phyloP scores from a whole-genome alignment of 1,140 invertebrate genomes.

The Odontomachus brunneus region DNA sequence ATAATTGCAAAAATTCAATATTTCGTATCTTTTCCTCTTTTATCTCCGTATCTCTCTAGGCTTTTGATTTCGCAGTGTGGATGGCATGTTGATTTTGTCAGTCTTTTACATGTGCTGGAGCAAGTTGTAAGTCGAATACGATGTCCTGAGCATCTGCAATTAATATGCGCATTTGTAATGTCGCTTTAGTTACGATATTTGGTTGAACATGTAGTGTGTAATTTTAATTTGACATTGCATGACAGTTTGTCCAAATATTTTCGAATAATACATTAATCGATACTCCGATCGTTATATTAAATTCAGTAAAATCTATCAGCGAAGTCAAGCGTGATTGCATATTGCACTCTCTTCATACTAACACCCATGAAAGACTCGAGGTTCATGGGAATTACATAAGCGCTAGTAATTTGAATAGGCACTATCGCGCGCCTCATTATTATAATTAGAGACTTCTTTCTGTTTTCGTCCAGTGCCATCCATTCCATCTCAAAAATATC shows the following conservation, averaged over 20 bases:
- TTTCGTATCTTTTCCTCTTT: background rate
- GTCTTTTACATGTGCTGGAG: constrained; percentile 33
- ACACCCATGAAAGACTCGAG: constrained; percentile 55
- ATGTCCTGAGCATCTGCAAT: constrained; percentile 64
- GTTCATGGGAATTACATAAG: constrained; percentile 44
- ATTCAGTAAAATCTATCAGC: background rate
- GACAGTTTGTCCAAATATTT: background rate
- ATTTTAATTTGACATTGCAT: too few species aligned
- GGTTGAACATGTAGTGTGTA: background rate
- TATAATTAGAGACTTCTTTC: constrained; percentile 38
- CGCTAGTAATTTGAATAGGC: constrained; percentile 61
- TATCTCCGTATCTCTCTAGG: too few species aligned
- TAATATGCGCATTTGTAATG: background rate
- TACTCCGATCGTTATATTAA: background rate
- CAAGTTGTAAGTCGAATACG: constrained; percentile 62
- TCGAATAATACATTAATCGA: background rate
- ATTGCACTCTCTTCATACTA: background rate
- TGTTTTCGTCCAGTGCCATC: background rate
- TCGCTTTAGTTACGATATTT: background rate
- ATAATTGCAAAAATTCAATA: background rate
- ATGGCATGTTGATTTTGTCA: background rate
- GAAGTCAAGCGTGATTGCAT: background rate
- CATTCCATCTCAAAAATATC: constrained; percentile 57
- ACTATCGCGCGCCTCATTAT: constrained; percentile 52
- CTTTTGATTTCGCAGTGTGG: background rate